Evolutionary conservation across 2,113 vertebrate species (phyloP).

Genomic region (Gobio gobio): DNA sequence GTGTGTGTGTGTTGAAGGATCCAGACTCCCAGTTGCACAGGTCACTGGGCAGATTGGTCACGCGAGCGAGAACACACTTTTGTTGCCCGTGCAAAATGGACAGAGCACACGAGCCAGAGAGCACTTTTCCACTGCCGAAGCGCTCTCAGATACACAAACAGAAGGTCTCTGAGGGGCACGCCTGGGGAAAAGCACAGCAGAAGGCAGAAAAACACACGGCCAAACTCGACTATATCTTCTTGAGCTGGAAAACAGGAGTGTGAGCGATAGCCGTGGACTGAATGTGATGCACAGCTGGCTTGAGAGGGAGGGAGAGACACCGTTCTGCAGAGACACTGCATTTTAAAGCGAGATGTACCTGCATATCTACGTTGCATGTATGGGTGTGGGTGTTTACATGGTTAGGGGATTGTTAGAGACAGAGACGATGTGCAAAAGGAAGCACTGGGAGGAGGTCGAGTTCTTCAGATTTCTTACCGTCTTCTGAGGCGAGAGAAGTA

Average conservation of each 20-base stretch:
- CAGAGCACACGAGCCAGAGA: neutral
- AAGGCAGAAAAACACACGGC: neutral
- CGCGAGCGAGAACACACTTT: neutral
- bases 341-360: constrained; percentile 55
- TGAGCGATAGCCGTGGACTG: neutral
- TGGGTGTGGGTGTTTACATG: constrained; percentile 46
- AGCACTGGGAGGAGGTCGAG: constrained; percentile 21
- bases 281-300: neutral
- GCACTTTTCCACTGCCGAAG: constrained; percentile 20
- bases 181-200: constrained; percentile 17
- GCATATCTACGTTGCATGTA: constrained; percentile 38
- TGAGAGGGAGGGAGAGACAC: neutral
- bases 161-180: constrained; percentile 22
- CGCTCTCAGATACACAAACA: constrained; percentile 17
- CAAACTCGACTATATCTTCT: neutral
- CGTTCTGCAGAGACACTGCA: constrained; percentile 37
- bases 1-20: neutral
- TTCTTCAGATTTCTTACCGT: constrained; percentile 53
- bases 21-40: constrained; percentile 11
- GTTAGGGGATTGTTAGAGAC: constrained; percentile 38
- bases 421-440: constrained; percentile 34
- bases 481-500: constrained; percentile 24
- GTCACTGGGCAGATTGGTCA: constrained; percentile 39
- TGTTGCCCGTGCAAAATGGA: neutral
- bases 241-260: neutral